phyloP scores from a whole-genome alignment of 64 coral and sea anemone species.

The Dendrophyllia cribrosa region DNA sequence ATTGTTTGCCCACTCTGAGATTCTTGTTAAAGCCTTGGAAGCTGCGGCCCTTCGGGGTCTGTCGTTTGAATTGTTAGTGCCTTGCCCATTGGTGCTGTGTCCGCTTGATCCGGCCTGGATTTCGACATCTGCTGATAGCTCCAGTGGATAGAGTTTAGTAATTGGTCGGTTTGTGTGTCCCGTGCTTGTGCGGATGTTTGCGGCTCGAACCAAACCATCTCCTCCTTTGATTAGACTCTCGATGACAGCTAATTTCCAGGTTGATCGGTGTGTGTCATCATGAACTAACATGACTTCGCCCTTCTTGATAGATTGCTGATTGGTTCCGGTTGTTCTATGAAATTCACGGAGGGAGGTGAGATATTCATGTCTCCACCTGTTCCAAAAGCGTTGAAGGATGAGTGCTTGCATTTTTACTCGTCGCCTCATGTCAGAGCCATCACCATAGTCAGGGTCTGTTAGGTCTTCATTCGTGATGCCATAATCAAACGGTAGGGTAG shows the following conservation, averaged over 20 bases:
- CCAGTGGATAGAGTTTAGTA: slow-evolving; percentile 52
- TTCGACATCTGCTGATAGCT: neutral
- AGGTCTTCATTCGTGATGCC: slow-evolving; percentile 2
- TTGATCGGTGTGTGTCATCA: slow-evolving; percentile 19
- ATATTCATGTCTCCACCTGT: slow-evolving; percentile 66
- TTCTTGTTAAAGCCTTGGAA: neutral
- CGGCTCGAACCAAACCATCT: slow-evolving; percentile 41
- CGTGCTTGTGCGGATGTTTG: slow-evolving; percentile 12
- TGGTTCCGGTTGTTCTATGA: slow-evolving; percentile 46
- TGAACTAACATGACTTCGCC: slow-evolving; percentile 59
- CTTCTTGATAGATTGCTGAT: slow-evolving; percentile 23
- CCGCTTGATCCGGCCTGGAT: neutral
- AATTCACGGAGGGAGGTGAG: slow-evolving; percentile 64
- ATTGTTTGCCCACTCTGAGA: slow-evolving; percentile 22
- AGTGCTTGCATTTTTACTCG: slow-evolving; percentile 33
- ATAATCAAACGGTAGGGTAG: slow-evolving; percentile 21
- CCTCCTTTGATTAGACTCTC: slow-evolving; percentile 24
- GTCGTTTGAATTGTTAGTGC: neutral
- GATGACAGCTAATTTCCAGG: slow-evolving; percentile 40
- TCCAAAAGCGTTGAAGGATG: slow-evolving; percentile 68
- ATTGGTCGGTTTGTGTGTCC: slow-evolving; percentile 42
- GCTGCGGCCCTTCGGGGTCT: slow-evolving; percentile 12
- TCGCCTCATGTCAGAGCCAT: slow-evolving; percentile 20
- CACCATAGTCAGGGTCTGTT: slow-evolving; percentile 53
- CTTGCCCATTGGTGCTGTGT: slow-evolving; percentile 4